Evolutionary conservation across 2,888 invertebrate genomes (phyloP), one percentile per base, ranked within the genome.

Genomic region (Ormia ochracea): DNA sequence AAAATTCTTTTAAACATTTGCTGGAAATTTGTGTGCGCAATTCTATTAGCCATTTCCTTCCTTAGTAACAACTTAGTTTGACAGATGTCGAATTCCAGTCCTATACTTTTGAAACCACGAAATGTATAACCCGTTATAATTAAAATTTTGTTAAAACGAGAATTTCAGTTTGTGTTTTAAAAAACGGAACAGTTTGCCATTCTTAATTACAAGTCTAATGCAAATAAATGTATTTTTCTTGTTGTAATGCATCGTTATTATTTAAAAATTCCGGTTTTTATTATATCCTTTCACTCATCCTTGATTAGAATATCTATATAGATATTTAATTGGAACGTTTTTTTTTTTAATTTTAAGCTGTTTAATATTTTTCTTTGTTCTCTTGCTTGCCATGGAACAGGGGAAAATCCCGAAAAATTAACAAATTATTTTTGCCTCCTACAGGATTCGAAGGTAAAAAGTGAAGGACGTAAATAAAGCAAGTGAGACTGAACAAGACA

Each of bases 251-350:
- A 7, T 28, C 17, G 38, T 50, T 50, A 21, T 12, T 26, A 26
- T 36, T 14, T 7, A 50, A 33, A 33, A 26, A 17, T 17, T 50
- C n/a, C 10, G n/a, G 33, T 48, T 36, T 59, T 12, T 36, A 4
- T n/a, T 3, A 17, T 7, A 48, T 50, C 38, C 38, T 65, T 50
- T 65, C 19, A 65, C 36, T 26, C 65, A 65, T 52, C 38, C 38
- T 65, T 65, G 26, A 52, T 65, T 38, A 52, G 26, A 38, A 26
- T 12, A 65, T 65, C 12, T 36, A 65, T 65, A 38, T 65, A 65
- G 50, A 17, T 38, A 23, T 38, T 52, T 65, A 52, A 19, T 38
- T 50, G 26, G n/a, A n/a, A n/a, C n/a, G n/a, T n/a, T 52, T 26
- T 23, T 52, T 63, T 33, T 28, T 33, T 36, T 14, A 14, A 21